Percentiles rank a stretch among this genome's conserved stretches.
phyloP scores from a whole-genome alignment of 2,113 vertebrate genomes.

The Phocoena sinus region DNA sequence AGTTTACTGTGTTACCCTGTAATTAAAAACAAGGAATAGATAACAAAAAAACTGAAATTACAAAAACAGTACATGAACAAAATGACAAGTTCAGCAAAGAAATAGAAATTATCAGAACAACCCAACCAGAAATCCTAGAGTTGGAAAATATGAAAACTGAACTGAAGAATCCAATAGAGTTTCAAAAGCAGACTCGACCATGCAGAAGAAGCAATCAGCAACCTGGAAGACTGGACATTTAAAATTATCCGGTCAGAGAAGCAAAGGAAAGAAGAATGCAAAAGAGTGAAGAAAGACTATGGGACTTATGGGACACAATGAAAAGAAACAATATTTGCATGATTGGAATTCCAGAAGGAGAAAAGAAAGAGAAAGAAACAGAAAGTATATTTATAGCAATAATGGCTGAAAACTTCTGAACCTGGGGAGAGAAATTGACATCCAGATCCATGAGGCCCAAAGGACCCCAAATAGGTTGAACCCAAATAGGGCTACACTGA shows the following conservation, averaged over 20 bases:
- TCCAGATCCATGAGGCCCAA: too few relatives aligned
- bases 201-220: not conserved
- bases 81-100: not conserved
- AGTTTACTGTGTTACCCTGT: constrained; percentile 76
- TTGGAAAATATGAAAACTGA: not conserved
- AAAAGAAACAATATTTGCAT: not conserved
- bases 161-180: not conserved
- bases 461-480: too few relatives aligned
- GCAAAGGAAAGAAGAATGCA: not conserved
- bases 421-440: too few relatives aligned
- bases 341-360: not conserved
- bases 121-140: not conserved
- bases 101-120: not conserved
- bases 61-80: not conserved
- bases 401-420: not conserved
- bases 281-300: not conserved
- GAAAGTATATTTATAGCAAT: not conserved
- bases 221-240: not conserved
- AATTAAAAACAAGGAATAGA: constrained; percentile 73
- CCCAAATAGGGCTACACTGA: too few relatives aligned
- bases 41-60: constrained; percentile 42
- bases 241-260: not conserved
- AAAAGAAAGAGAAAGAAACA: not conserved
- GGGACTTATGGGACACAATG: not conserved
- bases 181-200: not conserved